Evolutionary conservation across 2,113 vertebrate genomes (phyloP), one percentile per base, ranked within the genome.

Genomic region (Mastomys natalensis): DNA sequence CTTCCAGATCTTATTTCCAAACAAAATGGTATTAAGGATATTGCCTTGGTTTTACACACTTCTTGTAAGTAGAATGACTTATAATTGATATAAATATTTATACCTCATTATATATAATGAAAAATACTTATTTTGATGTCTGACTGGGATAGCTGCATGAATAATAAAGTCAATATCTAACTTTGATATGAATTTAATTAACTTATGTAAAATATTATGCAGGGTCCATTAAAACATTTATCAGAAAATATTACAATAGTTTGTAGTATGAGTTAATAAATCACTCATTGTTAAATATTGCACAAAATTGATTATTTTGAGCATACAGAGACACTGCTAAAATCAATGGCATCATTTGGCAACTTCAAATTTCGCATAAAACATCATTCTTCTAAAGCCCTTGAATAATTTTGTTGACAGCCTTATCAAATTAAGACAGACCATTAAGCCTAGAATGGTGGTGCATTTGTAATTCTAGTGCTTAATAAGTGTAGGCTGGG

Each of bases 41-140:
- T 29, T 64, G 40, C 58, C 58, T 85, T 64, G 45, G 40, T 64
- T 85, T 43, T 45, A 85, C 26, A 85, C 29, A 5, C 58, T 85
- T 64, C 81, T 85, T 64, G 58, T 17, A 64, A 45, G 24, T 64
- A 64, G 40, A 85, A 40, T 64, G 58, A 85, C 29, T 66, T 86
- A 48, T 86, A 86, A 86, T 24, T 82, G 64, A 21, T 34, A 66
- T 86, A 66, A 66, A 86, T 43, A 84, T 84, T 85, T 86, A 66
- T 86, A 22, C 29, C 9, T 48, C 55, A 84, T 62, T 66, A 45
- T 48, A 48, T 66, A 43, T 48, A 86, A 66, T 48, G 40, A 86
- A 86, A 85, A 66, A 86, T 86, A 86, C 82, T 86, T 84, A 60
- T 84, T 85, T 86, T 66, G 29, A 86, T 66, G 82, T 48, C 60